These are phyloP conservation scores for Paradisaea rubra DNA, from an alignment of 2,113 vertebrate species.

Conservation along the genomic window DNA sequence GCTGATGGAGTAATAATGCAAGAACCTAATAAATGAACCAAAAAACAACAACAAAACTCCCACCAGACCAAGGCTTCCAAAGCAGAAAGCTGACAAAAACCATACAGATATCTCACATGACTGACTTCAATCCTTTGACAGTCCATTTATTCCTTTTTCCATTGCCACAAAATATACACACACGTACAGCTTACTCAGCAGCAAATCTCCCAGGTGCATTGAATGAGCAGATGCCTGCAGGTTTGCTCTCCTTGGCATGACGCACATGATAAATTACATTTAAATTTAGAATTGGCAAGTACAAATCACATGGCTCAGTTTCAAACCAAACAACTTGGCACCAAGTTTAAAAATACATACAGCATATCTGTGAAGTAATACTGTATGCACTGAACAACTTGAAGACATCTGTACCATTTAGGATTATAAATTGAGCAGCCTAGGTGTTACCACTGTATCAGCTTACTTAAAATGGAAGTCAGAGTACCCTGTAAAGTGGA, in stretches of 20 bases:
- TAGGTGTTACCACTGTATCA: background rate
- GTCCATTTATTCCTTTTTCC: conserved; percentile 54
- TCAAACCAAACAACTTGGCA: conserved; percentile 42
- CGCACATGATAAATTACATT: background rate
- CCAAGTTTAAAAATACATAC: conserved; percentile 21
- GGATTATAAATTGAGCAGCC: background rate
- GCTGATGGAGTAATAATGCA: background rate
- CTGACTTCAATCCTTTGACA: conserved; percentile 2
- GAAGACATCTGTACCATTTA: conserved; percentile 1
- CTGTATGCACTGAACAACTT: background rate
- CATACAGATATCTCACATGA: background rate
- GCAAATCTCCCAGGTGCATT: background rate
- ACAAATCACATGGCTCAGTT: conserved; percentile 32
- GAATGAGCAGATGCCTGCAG: background rate
- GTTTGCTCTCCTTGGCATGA: conserved; percentile 24
- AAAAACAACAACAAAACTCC: background rate
- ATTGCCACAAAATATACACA: conserved; percentile 18
- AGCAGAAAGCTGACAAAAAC: background rate
- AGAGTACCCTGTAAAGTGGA: background rate
- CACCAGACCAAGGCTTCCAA: background rate
- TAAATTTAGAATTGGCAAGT: conserved; percentile 52
- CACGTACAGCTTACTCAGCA: background rate
- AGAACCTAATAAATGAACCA: background rate
- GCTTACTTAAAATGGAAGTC: background rate
- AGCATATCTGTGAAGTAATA: background rate